Base-by-base conservation (phyloP, 92 coral and sea anemone genomes). In the Porites cylindrica region DNA sequence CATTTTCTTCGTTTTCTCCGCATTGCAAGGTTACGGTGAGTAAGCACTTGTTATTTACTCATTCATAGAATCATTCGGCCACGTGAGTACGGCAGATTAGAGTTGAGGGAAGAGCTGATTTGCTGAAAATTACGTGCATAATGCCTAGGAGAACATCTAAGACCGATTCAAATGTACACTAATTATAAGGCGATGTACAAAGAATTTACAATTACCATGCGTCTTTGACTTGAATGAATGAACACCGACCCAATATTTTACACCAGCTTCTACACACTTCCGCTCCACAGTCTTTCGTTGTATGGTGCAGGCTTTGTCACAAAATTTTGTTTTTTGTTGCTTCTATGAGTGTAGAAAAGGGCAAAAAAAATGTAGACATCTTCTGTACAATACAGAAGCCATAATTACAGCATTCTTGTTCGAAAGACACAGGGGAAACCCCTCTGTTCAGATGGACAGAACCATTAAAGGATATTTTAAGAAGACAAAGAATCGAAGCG, bases 1-100 rank as follows among this genome's bases (percentile, higher is more conserved):
- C 43, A 10, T 18, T 24, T 16, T 58, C 16, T 29, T 58, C 51
- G 19, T 71, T 13, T 1, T 43, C 11, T 67, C 86, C n/a, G 78
- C 20, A 29, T 82, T 59, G 29, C 69, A 7, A 13, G 6, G 54
- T 54, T 10, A 58, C 20, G 86, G 86, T 82, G 78, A 82, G 32
- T 52, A 9, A 54, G 12, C 11, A 2, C 14, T 71, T 7, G 73
- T 24, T 68, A 18, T 8, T 2, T 19, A n/a, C 29, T 53, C 50
- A 56, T 72, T 72, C 77, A 50, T 51, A 2, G 23, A 14, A 20
- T 20, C 38, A 54, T 9, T 54, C 12, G 3, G 3, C 60, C 0
- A 7, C 60, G 60, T 4, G 71, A 29, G 32, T 29, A 72, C 14
- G 54, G 21, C 43, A 24, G 9, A 17, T 6, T 12, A 29, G 32